These are phyloP conservation scores for Scaptomyza cyrtandrae DNA, from an alignment of 2,888 invertebrate species.

Conservation along the genomic window DNA sequence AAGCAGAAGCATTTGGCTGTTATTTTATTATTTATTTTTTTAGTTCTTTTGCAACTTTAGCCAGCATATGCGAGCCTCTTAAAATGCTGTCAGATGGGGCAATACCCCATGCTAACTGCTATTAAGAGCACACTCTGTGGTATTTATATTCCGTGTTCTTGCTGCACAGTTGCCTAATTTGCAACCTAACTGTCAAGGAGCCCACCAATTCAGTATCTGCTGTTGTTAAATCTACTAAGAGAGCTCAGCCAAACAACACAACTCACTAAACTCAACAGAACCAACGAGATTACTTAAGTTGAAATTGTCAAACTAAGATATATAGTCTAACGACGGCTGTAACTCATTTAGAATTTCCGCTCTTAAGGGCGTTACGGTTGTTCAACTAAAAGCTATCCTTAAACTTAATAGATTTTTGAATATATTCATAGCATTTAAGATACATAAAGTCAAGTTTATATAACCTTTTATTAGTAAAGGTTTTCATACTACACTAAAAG, in stretches of 20 bases:
- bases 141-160: conserved; percentile 21
- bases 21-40: neutral
- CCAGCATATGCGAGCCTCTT: conserved; percentile 50
- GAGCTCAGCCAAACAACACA: conserved; percentile 5
- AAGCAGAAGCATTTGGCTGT: conserved; percentile 1
- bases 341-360: neutral
- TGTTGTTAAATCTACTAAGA: neutral
- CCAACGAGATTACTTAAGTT: neutral
- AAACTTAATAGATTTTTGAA: neutral
- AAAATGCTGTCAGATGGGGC: conserved; percentile 57
- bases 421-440: neutral
- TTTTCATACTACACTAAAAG: conserved; percentile 6
- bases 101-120: conserved; percentile 21
- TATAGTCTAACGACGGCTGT: neutral
- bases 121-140: conserved; percentile 17
- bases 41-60: conserved; percentile 49
- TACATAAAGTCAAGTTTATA: conserved; percentile 16
- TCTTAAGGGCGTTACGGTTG: neutral
- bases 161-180: conserved; percentile 44
- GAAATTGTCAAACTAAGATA: neutral
- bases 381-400: neutral
- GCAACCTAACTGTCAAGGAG: conserved; percentile 9
- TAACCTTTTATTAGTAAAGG: neutral
- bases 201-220: conserved; percentile 3
- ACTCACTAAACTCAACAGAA: neutral